These are phyloP conservation scores for Phthorimaea operculella DNA, from an alignment of 1,140 invertebrate species.

Conservation along the genomic window DNA sequence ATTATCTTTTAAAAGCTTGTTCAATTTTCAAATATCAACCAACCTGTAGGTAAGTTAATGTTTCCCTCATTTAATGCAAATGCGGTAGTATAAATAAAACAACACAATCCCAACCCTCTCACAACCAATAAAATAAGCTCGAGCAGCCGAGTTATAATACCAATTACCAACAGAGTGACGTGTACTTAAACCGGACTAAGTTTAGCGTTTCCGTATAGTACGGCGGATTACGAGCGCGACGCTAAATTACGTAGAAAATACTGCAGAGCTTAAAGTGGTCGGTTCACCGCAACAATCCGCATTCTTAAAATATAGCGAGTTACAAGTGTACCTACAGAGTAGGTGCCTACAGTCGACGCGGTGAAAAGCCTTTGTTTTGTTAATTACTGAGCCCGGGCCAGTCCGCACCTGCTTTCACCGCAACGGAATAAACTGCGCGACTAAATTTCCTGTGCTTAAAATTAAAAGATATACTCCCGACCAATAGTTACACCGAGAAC, in stretches of 20 bases:
- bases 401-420: slow-evolving; percentile 35
- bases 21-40: too few species aligned
- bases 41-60: too few species aligned
- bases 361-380: slow-evolving; percentile 46
- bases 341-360: slow-evolving; percentile 36
- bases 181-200: slow-evolving; percentile 6
- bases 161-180: slow-evolving; percentile 4
- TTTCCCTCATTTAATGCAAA: neutral
- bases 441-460: slow-evolving; percentile 39
- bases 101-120: neutral
- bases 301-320: slow-evolving; percentile 29
- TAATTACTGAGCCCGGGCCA: slow-evolving; percentile 35
- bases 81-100: slow-evolving; percentile 1
- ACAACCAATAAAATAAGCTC: neutral
- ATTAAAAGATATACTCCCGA: slow-evolving; percentile 27
- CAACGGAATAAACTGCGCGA: slow-evolving; percentile 37
- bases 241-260: slow-evolving; percentile 6
- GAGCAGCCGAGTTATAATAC: slow-evolving; percentile 2
- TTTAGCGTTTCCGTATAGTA: slow-evolving; percentile 4
- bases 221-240: slow-evolving; percentile 1
- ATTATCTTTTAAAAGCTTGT: too few species aligned
- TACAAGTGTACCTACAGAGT: slow-evolving; percentile 21
- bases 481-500: slow-evolving; percentile 18
- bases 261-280: slow-evolving; percentile 8
- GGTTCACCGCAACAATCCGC: slow-evolving; percentile 16